These are phyloP conservation scores for Aporophyla nigra DNA, from an alignment of 2,888 invertebrate genomes.

Conservation along the genomic window DNA sequence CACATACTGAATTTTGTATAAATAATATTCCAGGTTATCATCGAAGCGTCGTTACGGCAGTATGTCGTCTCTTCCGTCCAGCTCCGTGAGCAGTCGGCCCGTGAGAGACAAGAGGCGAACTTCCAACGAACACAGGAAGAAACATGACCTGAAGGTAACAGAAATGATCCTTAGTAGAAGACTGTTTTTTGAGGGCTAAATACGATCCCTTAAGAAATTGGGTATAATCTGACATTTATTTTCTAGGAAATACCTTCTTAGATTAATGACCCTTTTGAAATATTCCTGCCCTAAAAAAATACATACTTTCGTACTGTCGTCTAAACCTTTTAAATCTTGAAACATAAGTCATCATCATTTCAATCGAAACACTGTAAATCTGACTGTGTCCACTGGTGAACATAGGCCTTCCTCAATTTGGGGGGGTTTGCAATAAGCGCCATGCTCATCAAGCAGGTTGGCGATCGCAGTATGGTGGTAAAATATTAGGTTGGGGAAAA, in stretches of 20 bases:
- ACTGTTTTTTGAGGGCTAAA: background rate
- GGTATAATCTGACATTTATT: background rate
- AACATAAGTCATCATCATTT: no score
- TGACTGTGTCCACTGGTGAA: no score
- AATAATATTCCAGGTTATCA: constrained; percentile 78
- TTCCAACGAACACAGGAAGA: constrained; percentile 93
- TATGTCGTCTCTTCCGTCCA: constrained; percentile 95
- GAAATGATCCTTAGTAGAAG: background rate
- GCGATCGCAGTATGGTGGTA: no score
- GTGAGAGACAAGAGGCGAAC: constrained; percentile 93
- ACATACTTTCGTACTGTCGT: no score
- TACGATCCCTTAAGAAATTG: background rate
- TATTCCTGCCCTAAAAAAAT: background rate
- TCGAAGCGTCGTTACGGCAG: constrained; percentile 94
- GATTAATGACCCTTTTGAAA: background rate
- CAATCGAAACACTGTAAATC: no score
- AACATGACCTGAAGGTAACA: constrained; percentile 93
- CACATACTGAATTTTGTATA: background rate
- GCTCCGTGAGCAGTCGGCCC: constrained; percentile 95
- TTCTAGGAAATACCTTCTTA: background rate
- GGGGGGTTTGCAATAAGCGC: no score
- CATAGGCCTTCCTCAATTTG: no score
- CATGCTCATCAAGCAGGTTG: no score
- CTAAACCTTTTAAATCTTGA: no score
- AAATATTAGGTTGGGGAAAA: no score